Percentiles rank a stretch among this genome's conserved stretches.
Evolutionary conservation across 2,113 vertebrate species (phyloP).

Genomic region (Heterotis niloticus): DNA sequence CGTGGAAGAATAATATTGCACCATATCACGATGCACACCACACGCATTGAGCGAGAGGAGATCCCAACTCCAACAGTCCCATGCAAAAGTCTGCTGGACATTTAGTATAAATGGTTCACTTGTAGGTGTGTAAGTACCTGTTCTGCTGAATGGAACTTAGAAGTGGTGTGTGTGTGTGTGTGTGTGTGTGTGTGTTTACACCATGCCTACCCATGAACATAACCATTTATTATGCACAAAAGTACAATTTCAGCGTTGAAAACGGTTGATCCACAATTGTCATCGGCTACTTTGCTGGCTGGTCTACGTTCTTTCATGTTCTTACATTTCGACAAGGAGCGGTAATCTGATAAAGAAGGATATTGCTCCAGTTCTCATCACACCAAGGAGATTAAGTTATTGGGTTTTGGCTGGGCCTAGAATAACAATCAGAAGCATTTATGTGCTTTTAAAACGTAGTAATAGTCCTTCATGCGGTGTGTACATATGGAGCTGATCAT

Average conservation of each 20-base stretch:
- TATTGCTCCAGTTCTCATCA: slow-evolving; percentile 42
- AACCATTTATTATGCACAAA: too few relatives aligned
- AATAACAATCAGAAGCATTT: slow-evolving; percentile 61
- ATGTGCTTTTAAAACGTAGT: slow-evolving; percentile 45
- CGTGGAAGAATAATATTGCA: slow-evolving; percentile 53
- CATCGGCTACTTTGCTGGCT: not conserved
- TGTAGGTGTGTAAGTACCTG: slow-evolving; percentile 18
- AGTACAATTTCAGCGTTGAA: not conserved
- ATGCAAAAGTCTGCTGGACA: not conserved
- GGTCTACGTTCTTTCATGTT: not conserved
- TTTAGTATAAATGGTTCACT: not conserved
- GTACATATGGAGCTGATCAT: slow-evolving; percentile 63
- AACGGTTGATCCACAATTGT: not conserved
- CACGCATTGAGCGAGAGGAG: slow-evolving; percentile 24
- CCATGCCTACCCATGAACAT: not conserved
- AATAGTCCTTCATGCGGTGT: slow-evolving; percentile 35
- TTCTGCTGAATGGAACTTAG: not conserved
- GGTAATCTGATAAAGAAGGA: slow-evolving; percentile 19
- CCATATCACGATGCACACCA: slow-evolving; percentile 30
- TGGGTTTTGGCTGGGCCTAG: slow-evolving; percentile 50
- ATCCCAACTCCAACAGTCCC: not conserved
- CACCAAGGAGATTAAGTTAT: slow-evolving; percentile 40
- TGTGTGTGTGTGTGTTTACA: slow-evolving; percentile 8
- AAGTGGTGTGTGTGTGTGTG: not conserved
- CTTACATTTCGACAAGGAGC: slow-evolving; percentile 1